phyloP scores from a whole-genome alignment of 2,113 vertebrate species.

The zebrafish (Danio rerio) region DNA sequence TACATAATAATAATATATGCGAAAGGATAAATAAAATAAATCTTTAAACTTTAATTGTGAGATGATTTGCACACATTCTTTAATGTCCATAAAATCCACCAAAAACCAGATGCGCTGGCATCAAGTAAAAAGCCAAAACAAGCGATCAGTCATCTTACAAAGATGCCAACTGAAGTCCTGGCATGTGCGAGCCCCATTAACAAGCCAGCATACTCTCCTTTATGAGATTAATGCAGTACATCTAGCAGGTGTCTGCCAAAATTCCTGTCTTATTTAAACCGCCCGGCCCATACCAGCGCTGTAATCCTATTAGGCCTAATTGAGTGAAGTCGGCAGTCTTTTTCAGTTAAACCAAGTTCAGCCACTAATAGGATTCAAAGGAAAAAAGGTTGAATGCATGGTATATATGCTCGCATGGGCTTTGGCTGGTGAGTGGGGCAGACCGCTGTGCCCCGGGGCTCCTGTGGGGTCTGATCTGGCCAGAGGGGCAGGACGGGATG shows the following conservation, averaged over 20 bases:
- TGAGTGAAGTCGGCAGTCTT: conserved; percentile 88
- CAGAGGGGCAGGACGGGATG: background rate
- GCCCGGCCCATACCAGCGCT: conserved; percentile 83
- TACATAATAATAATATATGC: no score
- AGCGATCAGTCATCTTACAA: background rate
- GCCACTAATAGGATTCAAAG: conserved; percentile 88
- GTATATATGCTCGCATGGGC: conserved; percentile 74
- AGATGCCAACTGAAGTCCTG: conserved; percentile 43
- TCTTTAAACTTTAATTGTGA: no score
- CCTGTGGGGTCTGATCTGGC: conserved; percentile 36
- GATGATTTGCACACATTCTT: no score
- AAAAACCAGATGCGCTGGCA: background rate
- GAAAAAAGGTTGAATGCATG: conserved; percentile 72
- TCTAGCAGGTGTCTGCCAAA: conserved; percentile 87
- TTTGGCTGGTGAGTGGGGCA: conserved; percentile 64
- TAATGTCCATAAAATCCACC: no score
- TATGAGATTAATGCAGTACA: conserved; percentile 84
- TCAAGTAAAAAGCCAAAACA: conserved; percentile 1
- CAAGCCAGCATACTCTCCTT: conserved; percentile 77
- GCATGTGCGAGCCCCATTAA: conserved; percentile 52
- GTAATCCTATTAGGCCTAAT: conserved; percentile 96
- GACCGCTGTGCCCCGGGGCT: conserved; percentile 38
- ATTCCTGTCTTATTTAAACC: conserved; percentile 85
- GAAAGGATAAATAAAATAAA: no score
- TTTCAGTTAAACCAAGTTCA: conserved; percentile 91